A percentile compares a stretch with the other conserved stretches of the same genome.
Conservation (phyloP, 2,113 vertebrate genomes). For the Mus musculus region GRCm39 chr3:130010001-130010500, state of each 20-base stretch:
- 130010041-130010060: not conserved
- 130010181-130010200: constrained; percentile 10
- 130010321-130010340: not conserved
- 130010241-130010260: not conserved
- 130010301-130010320: not conserved
- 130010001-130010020: not conserved
- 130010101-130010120: constrained; percentile 27
- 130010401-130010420: constrained; percentile 27
- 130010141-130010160: not conserved
- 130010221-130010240: not conserved
- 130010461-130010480: not conserved
- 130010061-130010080: constrained; percentile 40
- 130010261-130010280: not conserved
- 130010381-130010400: constrained; percentile 33
- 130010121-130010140: not conserved
- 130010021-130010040: not conserved
- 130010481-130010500: constrained; percentile 26
- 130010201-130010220: constrained; percentile 1
- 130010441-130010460: not conserved
- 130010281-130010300: not conserved
- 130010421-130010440: constrained; percentile 17
- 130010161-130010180: not conserved
- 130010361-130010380: constrained; percentile 8
- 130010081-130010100: constrained; percentile 14
- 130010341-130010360: not conserved